These are phyloP conservation scores for Seriola dumerili DNA, from an alignment of 2,113 vertebrate species.

Conservation along the genomic window DNA sequence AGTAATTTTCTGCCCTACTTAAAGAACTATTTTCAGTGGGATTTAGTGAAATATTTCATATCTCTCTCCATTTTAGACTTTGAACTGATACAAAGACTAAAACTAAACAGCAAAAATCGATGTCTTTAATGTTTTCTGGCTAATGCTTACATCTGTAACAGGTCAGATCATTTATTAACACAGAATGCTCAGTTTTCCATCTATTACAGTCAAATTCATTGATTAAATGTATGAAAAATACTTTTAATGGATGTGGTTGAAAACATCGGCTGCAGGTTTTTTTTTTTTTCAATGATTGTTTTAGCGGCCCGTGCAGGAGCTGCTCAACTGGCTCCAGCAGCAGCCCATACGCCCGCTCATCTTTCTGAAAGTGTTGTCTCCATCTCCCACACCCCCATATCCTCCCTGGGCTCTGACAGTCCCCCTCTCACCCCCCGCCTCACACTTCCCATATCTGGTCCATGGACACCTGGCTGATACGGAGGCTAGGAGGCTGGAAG, in stretches of 20 bases:
- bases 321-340: slow-evolving; percentile 37
- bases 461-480: slow-evolving; percentile 73
- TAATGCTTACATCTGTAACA: background rate
- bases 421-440: slow-evolving; percentile 37
- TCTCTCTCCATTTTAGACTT: background rate
- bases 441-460: slow-evolving; percentile 56
- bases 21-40: background rate
- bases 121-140: background rate
- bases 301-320: background rate
- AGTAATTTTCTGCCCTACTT: background rate
- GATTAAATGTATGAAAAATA: background rate
- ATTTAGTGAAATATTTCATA: background rate
- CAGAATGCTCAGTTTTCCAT: background rate
- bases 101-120: background rate
- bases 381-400: slow-evolving; percentile 42
- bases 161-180: background rate
- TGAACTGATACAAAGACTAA: background rate
- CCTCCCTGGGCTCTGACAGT: slow-evolving; percentile 51
- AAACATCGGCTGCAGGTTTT: background rate
- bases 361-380: slow-evolving; percentile 42
- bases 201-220: background rate
- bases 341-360: slow-evolving; percentile 26
- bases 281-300: background rate
- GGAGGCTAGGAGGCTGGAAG: slow-evolving; percentile 65
- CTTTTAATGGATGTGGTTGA: background rate